Evolutionary conservation across 2,797 vertebrate species (phyloP), one percentile per base, ranked within the genome.

Genomic region (Thaleichthys pacificus): DNA sequence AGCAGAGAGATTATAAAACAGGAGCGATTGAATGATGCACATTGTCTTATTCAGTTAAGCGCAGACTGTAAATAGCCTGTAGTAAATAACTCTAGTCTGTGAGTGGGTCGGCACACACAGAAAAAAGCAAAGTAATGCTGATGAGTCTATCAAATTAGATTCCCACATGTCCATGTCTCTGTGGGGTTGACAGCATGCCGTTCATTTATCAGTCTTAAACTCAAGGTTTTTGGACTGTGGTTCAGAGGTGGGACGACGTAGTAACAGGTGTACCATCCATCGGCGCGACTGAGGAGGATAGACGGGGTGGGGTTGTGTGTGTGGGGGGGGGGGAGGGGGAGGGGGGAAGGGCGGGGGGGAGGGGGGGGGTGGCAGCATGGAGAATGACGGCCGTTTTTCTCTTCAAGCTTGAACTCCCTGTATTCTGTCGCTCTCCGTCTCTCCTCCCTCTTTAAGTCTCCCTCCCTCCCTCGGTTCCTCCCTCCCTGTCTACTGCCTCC

Each of bases 221-320:
- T 35, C 32, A 0, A 6, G 32, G 2, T 19, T 71, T 79, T 72
- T 51, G 70, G 74, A 68, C 17, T 26, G 58, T 56, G 47, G 62
- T 49, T 42, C 24, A 0, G 65, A 0, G 65, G 71, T 74, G 63
- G 70, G 70, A 26, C 71, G 38, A 71, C 77, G 61, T 65, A 26
- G 57, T 71, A 69, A 73, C 74, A 83, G 77, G 79, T 84, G 77
- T 77, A 77, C 77, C 64, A 78, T 82, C 75, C 69, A 73, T 75
- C 74, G 74, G 65, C 38, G 68, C 70, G 69, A 77, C 63, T 24
- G 35, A 66, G 38, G 24, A 47, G 24, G 5, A 28, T 22, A 22
- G 56, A 57, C 19, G 1, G 19, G 56, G 56, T 57, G 56, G 6
- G n/a, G 15, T 15, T n/a, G 56, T 57, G 17, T 21, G 56, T n/a